A percentile compares a stretch with the other conserved stretches of the same genome.
These are phyloP conservation scores for Hyperopisus bebe DNA, from an alignment of 2,113 vertebrate species.

Conservation along the genomic window DNA sequence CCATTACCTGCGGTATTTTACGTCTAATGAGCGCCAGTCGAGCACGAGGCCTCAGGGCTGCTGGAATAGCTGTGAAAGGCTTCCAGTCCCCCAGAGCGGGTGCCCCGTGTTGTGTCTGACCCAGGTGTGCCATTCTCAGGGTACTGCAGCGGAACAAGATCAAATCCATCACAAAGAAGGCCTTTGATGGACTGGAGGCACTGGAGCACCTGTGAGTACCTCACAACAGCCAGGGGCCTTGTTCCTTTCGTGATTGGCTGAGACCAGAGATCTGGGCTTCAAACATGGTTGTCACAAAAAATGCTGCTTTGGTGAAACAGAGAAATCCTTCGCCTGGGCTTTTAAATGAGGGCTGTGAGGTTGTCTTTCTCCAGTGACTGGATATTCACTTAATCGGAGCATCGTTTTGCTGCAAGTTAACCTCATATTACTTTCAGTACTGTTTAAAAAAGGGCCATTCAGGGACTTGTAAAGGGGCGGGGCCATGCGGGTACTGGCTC, in stretches of 20 bases:
- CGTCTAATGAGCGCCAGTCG: background rate
- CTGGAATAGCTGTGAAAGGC: background rate
- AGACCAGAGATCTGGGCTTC: background rate
- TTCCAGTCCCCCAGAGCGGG: background rate
- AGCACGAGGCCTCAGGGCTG: background rate
- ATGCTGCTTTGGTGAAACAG: background rate
- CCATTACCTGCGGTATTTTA: background rate
- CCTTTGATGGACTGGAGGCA: constrained; percentile 87
- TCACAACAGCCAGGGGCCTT: constrained; percentile 28
- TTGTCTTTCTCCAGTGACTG: background rate
- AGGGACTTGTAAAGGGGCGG: background rate
- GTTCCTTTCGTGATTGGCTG: background rate
- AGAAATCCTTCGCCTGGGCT: background rate
- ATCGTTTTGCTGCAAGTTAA: background rate
- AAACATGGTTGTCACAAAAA: background rate
- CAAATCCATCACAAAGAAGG: constrained; percentile 96
- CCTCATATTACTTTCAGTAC: background rate
- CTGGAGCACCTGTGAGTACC: constrained; percentile 99
- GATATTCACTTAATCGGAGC: background rate
- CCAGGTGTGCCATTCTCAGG: constrained; percentile 50
- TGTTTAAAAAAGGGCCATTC: background rate
- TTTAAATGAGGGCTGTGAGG: background rate
- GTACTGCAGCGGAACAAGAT: constrained; percentile 91
- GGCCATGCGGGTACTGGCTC: background rate
- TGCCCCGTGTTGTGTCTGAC: background rate